These are phyloP conservation scores for Acanthosepion esculentum DNA, from an alignment of 2,888 invertebrate genomes.

Conservation along the genomic window DNA sequence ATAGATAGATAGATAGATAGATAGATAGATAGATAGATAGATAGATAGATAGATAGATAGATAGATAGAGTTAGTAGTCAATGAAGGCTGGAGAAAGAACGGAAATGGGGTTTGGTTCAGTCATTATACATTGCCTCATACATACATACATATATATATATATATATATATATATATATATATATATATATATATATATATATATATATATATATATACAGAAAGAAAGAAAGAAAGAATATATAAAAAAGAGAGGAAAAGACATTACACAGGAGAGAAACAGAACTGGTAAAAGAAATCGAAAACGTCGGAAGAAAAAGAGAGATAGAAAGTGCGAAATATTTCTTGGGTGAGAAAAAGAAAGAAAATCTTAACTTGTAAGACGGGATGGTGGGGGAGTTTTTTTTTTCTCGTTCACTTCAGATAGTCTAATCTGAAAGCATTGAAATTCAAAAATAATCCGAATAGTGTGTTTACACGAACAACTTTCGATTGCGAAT, in stretches of 20 bases:
- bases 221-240: background rate
- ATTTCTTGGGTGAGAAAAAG: background rate
- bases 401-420: background rate
- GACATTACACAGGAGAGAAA: background rate
- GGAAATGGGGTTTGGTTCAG: no score
- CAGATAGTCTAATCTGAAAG: constrained; percentile 16
- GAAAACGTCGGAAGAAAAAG: background rate
- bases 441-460: background rate
- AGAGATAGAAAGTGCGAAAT: background rate
- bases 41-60: no score
- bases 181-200: no score
- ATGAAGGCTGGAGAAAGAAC: no score
- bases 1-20: no score
- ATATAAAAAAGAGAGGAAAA: background rate
- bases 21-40: no score
- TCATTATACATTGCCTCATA: no score
- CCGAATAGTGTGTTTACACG: background rate
- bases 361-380: background rate
- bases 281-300: background rate
- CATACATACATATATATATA: no score
- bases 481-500: constrained; percentile 33
- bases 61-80: no score
- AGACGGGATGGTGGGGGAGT: no score
- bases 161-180: no score
- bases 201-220: background rate